phyloP scores from a whole-genome alignment of 2,888 invertebrate genomes.

The Drosophila helvetica region DNA sequence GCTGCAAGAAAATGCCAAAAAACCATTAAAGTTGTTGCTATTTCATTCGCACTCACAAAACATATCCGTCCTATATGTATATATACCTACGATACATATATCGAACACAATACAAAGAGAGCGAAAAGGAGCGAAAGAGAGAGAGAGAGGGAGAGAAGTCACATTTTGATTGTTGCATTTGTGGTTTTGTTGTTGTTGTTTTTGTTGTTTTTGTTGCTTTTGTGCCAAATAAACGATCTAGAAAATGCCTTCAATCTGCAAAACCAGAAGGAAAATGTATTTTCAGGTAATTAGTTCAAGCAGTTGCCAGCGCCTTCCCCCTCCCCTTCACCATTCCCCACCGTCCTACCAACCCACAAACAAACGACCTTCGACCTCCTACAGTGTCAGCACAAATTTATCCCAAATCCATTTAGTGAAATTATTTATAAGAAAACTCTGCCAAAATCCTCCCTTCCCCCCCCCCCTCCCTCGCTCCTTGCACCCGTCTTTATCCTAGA shows the following conservation, averaged over 20 bases:
- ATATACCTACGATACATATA: slow-evolving; percentile 34
- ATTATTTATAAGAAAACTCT: slow-evolving; percentile 76
- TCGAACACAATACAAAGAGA: no score
- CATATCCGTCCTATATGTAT: slow-evolving; percentile 7
- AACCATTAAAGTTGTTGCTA: slow-evolving; percentile 72
- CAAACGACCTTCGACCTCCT: background rate
- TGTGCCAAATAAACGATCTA: slow-evolving; percentile 39
- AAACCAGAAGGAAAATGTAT: slow-evolving; percentile 56
- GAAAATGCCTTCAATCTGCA: slow-evolving; percentile 53
- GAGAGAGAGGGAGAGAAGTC: no score
- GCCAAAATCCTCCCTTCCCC: background rate
- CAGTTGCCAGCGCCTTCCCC: slow-evolving; percentile 38
- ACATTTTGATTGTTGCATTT: slow-evolving; percentile 77
- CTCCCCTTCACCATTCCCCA: background rate
- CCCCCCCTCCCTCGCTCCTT: background rate
- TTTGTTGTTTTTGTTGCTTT: background rate
- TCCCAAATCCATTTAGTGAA: slow-evolving; percentile 78
- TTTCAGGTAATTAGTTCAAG: slow-evolving; percentile 77
- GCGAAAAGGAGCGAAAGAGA: no score
- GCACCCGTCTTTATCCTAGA: background rate
- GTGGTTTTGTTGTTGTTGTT: background rate
- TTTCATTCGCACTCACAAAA: slow-evolving; percentile 22
- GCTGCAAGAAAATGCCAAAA: slow-evolving; percentile 77
- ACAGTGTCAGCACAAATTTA: slow-evolving; percentile 61
- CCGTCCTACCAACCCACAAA: background rate